These are phyloP conservation scores for Enteromius anoplus DNA, from an alignment of 2,797 vertebrate species.

Conservation along the genomic window DNA sequence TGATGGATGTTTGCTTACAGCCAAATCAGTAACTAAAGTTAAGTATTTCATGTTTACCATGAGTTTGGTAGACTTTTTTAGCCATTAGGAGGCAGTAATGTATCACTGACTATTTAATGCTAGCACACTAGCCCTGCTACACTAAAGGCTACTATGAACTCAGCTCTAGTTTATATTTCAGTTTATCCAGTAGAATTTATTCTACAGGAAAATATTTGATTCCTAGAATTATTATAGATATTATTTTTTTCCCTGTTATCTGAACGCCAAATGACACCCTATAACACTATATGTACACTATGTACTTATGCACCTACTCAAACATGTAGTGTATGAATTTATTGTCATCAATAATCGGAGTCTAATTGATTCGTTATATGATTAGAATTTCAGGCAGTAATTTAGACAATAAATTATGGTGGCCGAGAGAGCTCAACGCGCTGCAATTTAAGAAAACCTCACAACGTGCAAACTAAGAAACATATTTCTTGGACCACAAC, in stretches of 20 bases:
- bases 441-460: too few relatives aligned
- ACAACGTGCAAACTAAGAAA: too few relatives aligned
- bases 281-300: too few relatives aligned
- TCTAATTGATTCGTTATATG: too few relatives aligned
- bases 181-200: not conserved
- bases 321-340: not conserved
- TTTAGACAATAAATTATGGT: not conserved
- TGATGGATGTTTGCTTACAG: not conserved
- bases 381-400: not conserved
- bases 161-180: not conserved
- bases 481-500: too few relatives aligned
- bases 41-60: not conserved
- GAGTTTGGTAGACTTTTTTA: not conserved
- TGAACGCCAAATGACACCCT: not conserved
- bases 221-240: not conserved
- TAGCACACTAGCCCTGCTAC: not conserved
- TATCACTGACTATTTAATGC: not conserved
- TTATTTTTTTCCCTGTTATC: not conserved
- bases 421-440: too few relatives aligned
- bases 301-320: not conserved
- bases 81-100: conserved; percentile 40
- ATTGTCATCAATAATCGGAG: too few relatives aligned
- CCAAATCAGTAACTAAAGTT: not conserved
- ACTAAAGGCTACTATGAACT: not conserved
- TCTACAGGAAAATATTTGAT: not conserved